Evolutionary conservation across 2,113 vertebrate species (phyloP), one percentile per base, ranked within the genome.

Genomic region (Hemicordylus capensis): DNA sequence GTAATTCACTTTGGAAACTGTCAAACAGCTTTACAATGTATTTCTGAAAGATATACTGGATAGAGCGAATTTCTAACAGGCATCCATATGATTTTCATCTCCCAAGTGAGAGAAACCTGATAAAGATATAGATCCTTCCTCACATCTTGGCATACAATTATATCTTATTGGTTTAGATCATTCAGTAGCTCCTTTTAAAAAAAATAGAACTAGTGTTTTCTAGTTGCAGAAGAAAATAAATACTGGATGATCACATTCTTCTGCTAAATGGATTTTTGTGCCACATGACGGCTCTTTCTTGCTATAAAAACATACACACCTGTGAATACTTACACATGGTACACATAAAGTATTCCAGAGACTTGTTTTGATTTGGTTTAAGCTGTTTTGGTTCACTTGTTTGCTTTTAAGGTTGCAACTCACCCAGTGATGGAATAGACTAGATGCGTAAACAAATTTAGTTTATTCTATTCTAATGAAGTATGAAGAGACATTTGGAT

Each of bases 81-180:
- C 91, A 89, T 94, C 93, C 90, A 83, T 92, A 93, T 90, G 93
- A 93, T 94, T 95, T 94, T 95, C 91, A 93, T 95, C 92, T 95
- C 92, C 90, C 0, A 20, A 90, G 92, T 94, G 92, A 91, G 87
- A 93, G 85, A 93, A 95, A 95, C 90, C 85, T 94, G 92, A 95
- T 95, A 94, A 95, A 94, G 94, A 93, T 93, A 94, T 93, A 95
- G 92, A 95, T 95, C 91, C 85, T 83, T 94, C 93, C 89, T 95
- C 89, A 89, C 85, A 89, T 90, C 85, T 87, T 91, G 92, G 94
- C 93, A 93, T 93, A 94, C 93, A 94, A 95, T 95, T 93, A 92
- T 94, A 90, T 92, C 93, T 93, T 94, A 94, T 92, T 94, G 91
- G 91, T 94, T 95, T 93, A 93, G 85, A 94, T 93, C 88, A 94